These are phyloP conservation scores for Pachyrhynchus sulphureomaculatus DNA, from an alignment of 1,140 invertebrate genomes.

Conservation along the genomic window DNA sequence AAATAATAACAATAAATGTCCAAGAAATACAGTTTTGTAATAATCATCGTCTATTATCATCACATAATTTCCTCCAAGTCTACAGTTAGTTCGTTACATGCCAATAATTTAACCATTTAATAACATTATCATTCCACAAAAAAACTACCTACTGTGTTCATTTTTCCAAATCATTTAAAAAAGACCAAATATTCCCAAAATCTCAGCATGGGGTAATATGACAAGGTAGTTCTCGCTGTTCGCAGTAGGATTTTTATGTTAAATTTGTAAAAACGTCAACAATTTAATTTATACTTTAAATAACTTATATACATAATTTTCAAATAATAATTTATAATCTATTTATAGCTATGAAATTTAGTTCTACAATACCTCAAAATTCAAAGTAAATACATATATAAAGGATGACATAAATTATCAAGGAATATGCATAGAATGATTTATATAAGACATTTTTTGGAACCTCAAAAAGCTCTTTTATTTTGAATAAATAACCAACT, in stretches of 20 bases:
- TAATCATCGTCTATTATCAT: too few species aligned
- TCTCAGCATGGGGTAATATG: conserved; percentile 12
- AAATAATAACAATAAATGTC: too few species aligned
- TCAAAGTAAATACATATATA: background rate
- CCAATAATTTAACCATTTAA: background rate
- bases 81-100: background rate
- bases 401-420: background rate
- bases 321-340: background rate
- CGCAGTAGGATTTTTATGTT: conserved; percentile 21
- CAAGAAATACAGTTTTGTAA: too few species aligned
- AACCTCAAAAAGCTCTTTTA: background rate
- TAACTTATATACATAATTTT: conserved; percentile 17
- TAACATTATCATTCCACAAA: background rate
- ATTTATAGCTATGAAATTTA: too few species aligned
- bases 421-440: background rate
- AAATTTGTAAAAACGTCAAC: conserved; percentile 31
- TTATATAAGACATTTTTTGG: background rate
- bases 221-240: conserved; percentile 32
- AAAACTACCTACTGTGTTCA: background rate
- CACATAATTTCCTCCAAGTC: too few species aligned
- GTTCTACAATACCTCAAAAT: background rate
- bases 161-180: conserved; percentile 13
- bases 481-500: background rate
- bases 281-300: conserved; percentile 24
- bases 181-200: conserved; percentile 2